Evolutionary conservation across 2,113 vertebrate genomes (phyloP).

Genomic region (Peromyscus maniculatus): DNA sequence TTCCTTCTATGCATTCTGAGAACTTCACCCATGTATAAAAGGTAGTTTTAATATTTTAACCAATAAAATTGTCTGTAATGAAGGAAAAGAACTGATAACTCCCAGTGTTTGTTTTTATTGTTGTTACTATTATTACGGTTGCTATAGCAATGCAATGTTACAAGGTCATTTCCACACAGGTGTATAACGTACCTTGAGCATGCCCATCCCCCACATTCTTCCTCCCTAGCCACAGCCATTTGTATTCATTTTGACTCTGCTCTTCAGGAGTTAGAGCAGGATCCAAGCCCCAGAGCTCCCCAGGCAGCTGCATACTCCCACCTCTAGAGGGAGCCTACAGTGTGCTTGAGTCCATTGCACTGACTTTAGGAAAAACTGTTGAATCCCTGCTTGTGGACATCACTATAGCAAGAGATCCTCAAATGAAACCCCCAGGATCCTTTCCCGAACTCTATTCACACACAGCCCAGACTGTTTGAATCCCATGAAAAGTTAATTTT

Average conservation of each 20-base stretch:
- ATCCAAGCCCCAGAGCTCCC: neutral
- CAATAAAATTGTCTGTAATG: neutral
- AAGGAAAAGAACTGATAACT: neutral
- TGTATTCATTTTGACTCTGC: neutral
- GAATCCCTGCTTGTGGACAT: neutral
- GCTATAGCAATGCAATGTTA: neutral
- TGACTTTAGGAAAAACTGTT: slow-evolving; percentile 1
- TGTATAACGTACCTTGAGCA: neutral
- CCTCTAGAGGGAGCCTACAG: slow-evolving; percentile 50
- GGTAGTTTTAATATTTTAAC: neutral
- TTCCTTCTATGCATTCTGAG: neutral
- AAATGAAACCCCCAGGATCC: slow-evolving; percentile 19
- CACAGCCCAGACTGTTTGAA: neutral
- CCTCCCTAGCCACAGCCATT: too few species aligned
- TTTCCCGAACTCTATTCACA: neutral
- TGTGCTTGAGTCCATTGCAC: neutral
- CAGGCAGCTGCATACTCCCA: neutral
- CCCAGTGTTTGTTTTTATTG: neutral
- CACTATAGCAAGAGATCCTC: neutral
- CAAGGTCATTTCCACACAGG: neutral
- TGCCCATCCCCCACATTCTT: neutral
- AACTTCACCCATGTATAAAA: neutral
- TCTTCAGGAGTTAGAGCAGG: neutral
- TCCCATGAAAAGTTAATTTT: slow-evolving; percentile 2
- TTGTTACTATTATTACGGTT: neutral